A percentile compares a stretch with the other conserved stretches of the same genome.
phyloP scores from a whole-genome alignment of 2,888 invertebrate species.

The Meloe dianella region DNA sequence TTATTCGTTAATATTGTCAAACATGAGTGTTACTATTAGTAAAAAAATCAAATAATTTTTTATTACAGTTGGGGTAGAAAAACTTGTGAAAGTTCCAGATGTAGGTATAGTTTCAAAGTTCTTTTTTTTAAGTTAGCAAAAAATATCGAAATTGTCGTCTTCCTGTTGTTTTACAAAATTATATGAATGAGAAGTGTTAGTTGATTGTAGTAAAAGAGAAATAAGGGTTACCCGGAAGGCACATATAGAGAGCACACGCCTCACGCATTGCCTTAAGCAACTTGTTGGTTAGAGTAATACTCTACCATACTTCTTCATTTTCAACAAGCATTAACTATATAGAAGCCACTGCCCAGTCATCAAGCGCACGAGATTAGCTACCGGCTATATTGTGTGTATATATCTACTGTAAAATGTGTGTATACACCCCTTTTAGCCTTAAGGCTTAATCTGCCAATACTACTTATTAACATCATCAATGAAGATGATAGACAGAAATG shows the following conservation, averaged over 20 bases:
- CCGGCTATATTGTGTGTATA: slow-evolving; percentile 33
- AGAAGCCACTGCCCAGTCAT: slow-evolving; percentile 41
- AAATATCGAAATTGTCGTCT: not conserved
- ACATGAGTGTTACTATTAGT: not conserved
- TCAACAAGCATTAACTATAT: slow-evolving; percentile 13
- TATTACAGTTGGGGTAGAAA: not conserved
- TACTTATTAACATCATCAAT: slow-evolving; percentile 1
- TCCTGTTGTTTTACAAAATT: not conserved
- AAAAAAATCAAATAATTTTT: not conserved
- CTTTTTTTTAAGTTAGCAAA: too few species aligned
- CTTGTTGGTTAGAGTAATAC: slow-evolving; percentile 15
- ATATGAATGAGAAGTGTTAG: slow-evolving; percentile 26
- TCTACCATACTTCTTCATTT: slow-evolving; percentile 10
- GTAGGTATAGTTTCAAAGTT: not conserved
- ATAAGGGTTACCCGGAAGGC: slow-evolving; percentile 45
- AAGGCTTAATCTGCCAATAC: slow-evolving; percentile 24
- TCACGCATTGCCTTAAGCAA: slow-evolving; percentile 49
- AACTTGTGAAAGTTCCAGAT: not conserved
- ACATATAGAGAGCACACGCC: slow-evolving; percentile 48
- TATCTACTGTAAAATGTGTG: slow-evolving; percentile 5
- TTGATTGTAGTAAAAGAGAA: slow-evolving; percentile 24
- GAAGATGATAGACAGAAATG: slow-evolving; percentile 6
- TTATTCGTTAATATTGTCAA: not conserved
- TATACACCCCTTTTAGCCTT: slow-evolving; percentile 39
- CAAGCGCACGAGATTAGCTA: slow-evolving; percentile 46